phyloP scores from a whole-genome alignment of 2,888 invertebrate species.

The Monoplex corrugatus region DNA sequence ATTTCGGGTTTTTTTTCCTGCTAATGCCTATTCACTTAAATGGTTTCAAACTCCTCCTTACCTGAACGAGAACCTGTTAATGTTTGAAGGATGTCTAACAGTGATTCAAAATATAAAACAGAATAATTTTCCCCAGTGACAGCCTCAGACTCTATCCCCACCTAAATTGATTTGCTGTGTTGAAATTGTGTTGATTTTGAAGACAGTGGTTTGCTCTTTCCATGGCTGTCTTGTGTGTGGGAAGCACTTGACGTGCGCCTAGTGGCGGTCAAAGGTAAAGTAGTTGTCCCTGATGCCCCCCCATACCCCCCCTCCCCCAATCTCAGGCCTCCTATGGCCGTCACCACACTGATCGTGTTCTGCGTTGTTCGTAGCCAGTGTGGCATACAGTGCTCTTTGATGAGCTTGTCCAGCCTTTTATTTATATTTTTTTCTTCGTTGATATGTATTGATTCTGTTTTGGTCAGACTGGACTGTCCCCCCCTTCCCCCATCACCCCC shows the following conservation, averaged over 20 bases:
- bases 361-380: constrained; percentile 50
- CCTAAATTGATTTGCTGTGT: not conserved
- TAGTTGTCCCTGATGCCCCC: constrained; percentile 18
- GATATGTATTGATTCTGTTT: constrained; percentile 37
- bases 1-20: no score
- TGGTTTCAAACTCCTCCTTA: no score
- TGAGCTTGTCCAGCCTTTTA: constrained; percentile 37
- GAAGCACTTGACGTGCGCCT: constrained; percentile 55
- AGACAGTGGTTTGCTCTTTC: constrained; percentile 45
- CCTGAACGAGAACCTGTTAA: no score
- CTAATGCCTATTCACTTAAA: no score
- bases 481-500: not conserved
- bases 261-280: constrained; percentile 63
- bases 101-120: no score
- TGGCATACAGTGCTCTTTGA: constrained; percentile 50
- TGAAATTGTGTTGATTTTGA: constrained; percentile 4
- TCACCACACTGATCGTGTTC: constrained; percentile 39
- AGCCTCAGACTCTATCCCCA: not conserved
- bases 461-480: constrained; percentile 29
- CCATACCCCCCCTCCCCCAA: not conserved
- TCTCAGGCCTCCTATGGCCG: not conserved
- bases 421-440: not conserved
- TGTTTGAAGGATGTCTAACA: no score
- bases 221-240: constrained; percentile 44
- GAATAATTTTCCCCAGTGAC: no score